Conservation (phyloP, 1,140 invertebrate species). For the Lepidotrigona ventralis region DNA sequence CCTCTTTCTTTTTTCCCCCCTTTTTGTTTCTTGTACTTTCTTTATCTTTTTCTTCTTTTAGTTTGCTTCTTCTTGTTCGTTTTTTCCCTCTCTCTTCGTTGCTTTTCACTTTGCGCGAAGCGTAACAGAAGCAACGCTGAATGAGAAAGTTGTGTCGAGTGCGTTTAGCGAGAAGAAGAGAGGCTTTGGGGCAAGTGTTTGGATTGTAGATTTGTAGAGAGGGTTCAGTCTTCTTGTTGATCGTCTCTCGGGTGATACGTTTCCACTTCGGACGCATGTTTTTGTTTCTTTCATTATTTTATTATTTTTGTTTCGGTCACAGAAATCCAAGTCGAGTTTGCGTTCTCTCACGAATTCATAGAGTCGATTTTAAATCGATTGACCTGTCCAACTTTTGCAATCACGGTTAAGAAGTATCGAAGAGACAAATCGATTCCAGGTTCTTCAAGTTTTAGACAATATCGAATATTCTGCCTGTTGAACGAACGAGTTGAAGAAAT, state of each 20-base stretch:
- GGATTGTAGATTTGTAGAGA: background rate
- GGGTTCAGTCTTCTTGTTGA: background rate
- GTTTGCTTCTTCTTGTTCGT: background rate
- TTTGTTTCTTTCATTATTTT: background rate
- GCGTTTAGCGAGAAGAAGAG: background rate
- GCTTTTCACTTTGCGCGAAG: background rate
- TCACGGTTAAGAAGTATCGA: background rate
- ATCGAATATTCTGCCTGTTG: no score
- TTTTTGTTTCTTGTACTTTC: no score
- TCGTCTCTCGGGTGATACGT: background rate
- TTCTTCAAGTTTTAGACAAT: no score
- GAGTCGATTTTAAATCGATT: background rate
- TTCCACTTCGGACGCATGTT: background rate
- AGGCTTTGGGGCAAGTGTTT: background rate
- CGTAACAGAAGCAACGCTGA: background rate
- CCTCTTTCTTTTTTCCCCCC: no score
- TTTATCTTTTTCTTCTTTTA: background rate
- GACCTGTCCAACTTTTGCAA: background rate
- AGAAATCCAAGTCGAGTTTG: no score
- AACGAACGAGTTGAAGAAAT: no score
- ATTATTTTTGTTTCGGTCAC: background rate
- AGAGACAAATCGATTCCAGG: no score
- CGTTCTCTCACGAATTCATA: accelerated
- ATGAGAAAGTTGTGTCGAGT: constrained; percentile 20
- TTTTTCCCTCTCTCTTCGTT: background rate